A percentile compares a stretch with the other conserved stretches of the same genome.
Evolutionary conservation across 2,113 vertebrate species (phyloP).

Genomic region (Isichthys henryi): DNA sequence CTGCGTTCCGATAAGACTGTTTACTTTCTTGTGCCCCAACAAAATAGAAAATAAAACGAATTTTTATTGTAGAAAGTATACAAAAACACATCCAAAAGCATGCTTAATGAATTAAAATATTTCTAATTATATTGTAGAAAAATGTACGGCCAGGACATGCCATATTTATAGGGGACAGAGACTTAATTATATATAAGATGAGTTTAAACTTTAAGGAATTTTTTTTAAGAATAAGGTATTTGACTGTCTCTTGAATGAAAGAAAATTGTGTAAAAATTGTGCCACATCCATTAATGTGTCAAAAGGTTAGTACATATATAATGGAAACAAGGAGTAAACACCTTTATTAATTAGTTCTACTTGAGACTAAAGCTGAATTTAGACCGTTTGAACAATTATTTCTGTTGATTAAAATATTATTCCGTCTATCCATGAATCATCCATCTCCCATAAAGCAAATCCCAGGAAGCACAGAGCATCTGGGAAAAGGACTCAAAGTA

Average conservation of each 20-base stretch:
- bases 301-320: neutral
- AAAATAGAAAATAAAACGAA: neutral
- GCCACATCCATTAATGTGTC: neutral
- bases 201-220: neutral
- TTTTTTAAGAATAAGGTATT: neutral
- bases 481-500: neutral
- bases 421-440: neutral
- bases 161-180: neutral
- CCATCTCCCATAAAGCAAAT: neutral
- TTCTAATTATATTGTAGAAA: neutral
- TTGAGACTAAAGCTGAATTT: neutral
- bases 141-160: neutral
- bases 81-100: neutral
- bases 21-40: neutral
- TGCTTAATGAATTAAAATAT: neutral
- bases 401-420: neutral
- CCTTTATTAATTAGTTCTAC: slow-evolving; percentile 11
- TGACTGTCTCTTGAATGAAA: neutral
- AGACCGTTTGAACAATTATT: neutral
- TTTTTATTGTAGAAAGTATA: neutral
- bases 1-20: neutral
- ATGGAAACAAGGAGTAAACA: neutral
- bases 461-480: neutral
- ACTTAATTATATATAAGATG: neutral
- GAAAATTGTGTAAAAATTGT: neutral